Evolutionary conservation across 2,797 vertebrate species (phyloP).

Genomic region (Sus cebifrons): DNA sequence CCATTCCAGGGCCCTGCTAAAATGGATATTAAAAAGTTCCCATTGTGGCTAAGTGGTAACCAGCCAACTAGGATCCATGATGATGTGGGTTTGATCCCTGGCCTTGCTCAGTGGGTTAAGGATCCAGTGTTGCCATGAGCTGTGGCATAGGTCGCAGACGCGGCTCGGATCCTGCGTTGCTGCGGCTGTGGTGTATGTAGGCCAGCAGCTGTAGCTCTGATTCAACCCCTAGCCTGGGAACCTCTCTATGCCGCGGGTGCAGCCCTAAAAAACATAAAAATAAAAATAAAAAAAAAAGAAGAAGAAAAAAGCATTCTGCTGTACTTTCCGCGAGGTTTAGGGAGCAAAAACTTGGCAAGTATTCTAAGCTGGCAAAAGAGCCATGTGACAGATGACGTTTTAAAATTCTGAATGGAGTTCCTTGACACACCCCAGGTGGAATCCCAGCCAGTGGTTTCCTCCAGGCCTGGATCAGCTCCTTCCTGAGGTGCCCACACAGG

Average conservation of each 20-base stretch:
- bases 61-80: no score
- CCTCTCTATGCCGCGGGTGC: no score
- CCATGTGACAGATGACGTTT: slow-evolving; percentile 29
- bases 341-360: neutral
- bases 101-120: no score
- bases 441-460: neutral
- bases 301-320: slow-evolving; percentile 1
- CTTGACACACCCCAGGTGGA: neutral
- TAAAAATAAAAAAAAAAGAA: neutral
- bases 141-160: no score
- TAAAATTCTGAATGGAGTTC: slow-evolving; percentile 31
- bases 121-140: no score
- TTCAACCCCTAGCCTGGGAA: no score
- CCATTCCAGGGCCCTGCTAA: neutral
- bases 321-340: neutral
- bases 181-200: no score
- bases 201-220: no score
- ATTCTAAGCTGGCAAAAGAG: slow-evolving; percentile 51
- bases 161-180: no score
- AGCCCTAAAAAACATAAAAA: no score
- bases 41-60: no score
- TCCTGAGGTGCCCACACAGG: neutral
- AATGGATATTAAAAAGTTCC: neutral
- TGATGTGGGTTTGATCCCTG: no score
- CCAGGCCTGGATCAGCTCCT: neutral